Conservation (phyloP, 2,888 invertebrate genomes). For the Apodemia duryi region DNA sequence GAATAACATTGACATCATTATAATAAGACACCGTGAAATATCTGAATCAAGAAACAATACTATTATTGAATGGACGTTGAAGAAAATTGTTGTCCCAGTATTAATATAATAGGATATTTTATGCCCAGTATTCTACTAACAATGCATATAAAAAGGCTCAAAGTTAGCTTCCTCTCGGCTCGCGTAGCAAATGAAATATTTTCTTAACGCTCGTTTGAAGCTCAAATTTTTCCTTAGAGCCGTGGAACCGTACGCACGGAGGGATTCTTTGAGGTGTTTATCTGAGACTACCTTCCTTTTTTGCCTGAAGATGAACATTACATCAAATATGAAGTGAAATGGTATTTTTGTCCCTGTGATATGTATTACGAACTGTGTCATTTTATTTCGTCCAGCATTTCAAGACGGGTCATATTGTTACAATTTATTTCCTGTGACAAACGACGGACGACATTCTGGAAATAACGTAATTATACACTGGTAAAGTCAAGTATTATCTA, state of each 20-base stretch:
- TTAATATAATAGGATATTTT: slow-evolving; percentile 41
- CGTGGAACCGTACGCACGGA: slow-evolving; percentile 49
- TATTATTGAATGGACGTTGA: background rate
- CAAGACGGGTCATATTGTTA: background rate
- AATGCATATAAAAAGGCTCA: slow-evolving; percentile 64
- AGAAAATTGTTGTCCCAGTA: slow-evolving; percentile 2
- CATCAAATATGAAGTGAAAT: slow-evolving; percentile 35
- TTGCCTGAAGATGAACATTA: slow-evolving; percentile 42
- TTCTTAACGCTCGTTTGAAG: slow-evolving; percentile 48
- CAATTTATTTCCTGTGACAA: background rate
- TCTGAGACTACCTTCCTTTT: slow-evolving; percentile 43
- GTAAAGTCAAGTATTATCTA: background rate
- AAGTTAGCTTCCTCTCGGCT: slow-evolving; percentile 52
- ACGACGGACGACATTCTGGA: background rate
- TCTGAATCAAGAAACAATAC: slow-evolving; percentile 2
- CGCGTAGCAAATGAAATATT: slow-evolving; percentile 61
- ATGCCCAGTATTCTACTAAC: slow-evolving; percentile 51
- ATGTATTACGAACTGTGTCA: slow-evolving; percentile 21
- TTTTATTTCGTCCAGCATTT: slow-evolving; percentile 14
- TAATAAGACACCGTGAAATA: background rate
- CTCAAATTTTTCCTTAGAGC: slow-evolving; percentile 43
- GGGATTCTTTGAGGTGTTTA: slow-evolving; percentile 46
- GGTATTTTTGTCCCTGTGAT: slow-evolving; percentile 23
- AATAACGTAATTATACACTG: background rate
- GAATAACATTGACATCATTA: background rate